phyloP scores from a whole-genome alignment of 2,888 invertebrate genomes.

The Tanytarsus gracilentus region DNA sequence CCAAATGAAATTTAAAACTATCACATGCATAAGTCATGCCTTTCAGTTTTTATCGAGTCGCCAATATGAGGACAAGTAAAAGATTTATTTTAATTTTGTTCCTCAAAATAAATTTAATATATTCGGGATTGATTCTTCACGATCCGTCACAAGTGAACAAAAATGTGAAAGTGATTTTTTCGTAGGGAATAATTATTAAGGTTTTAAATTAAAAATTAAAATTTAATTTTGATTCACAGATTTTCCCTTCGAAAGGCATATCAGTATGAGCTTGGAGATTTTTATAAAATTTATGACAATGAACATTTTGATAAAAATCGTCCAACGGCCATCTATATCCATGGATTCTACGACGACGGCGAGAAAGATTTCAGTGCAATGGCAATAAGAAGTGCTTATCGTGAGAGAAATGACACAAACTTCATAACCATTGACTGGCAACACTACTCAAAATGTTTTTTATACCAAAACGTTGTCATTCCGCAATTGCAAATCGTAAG shows the following conservation, averaged over 20 bases:
- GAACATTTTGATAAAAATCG: neutral
- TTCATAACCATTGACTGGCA: neutral
- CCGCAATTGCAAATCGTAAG: neutral
- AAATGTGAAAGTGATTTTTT: neutral
- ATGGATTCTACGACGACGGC: neutral
- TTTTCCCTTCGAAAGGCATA: neutral
- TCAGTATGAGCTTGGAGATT: neutral
- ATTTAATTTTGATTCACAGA: neutral
- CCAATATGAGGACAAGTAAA: no score
- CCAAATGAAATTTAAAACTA: no score
- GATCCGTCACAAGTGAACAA: no score
- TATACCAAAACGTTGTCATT: no score
- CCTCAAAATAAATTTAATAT: no score
- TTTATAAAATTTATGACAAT: neutral
- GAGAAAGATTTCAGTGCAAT: neutral
- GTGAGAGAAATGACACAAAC: neutral
- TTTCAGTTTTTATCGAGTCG: no score
- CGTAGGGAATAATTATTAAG: neutral
- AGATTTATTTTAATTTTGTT: no score
- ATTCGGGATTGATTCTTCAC: no score
- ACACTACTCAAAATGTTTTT: neutral
- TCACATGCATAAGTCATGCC: no score
- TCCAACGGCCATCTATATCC: neutral
- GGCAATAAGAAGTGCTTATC: neutral
- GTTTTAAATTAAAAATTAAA: no score